Percentiles rank a stretch among this genome's conserved stretches.
Conservation (phyloP, 2,888 invertebrate species). For the Tenthredo notha region DNA sequence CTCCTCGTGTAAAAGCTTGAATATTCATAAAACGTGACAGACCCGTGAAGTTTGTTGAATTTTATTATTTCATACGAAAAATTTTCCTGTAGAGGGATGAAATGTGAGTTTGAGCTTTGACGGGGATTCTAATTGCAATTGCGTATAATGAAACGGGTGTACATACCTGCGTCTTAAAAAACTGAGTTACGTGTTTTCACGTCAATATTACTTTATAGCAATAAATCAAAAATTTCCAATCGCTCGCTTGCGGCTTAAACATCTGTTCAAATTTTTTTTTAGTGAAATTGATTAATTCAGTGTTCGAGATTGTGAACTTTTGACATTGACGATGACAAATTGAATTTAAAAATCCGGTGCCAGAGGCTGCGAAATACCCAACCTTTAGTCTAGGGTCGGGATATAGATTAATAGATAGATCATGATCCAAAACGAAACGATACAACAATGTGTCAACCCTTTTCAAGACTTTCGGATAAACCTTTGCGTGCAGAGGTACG, state of each 20-base stretch:
- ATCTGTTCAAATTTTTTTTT: not conserved
- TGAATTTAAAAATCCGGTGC: slow-evolving; percentile 14
- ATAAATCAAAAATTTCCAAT: not conserved
- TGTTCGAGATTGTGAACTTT: not conserved
- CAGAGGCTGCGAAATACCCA: not conserved
- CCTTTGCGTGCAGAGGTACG: not conserved
- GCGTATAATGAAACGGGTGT: not conserved
- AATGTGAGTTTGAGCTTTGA: not conserved
- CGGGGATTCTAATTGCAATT: not conserved
- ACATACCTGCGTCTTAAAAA: not conserved
- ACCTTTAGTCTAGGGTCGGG: not conserved
- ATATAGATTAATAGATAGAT: slow-evolving; percentile 39
- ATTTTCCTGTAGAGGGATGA: not conserved
- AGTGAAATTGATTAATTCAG: slow-evolving; percentile 29
- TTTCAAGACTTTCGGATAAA: not conserved
- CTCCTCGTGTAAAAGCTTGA: not conserved
- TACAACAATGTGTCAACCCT: not conserved
- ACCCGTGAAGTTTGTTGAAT: not conserved
- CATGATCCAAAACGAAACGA: not conserved
- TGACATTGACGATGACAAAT: slow-evolving; percentile 41
- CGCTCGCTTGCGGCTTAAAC: slow-evolving; percentile 1
- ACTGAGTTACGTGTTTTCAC: not conserved
- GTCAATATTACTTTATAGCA: not conserved
- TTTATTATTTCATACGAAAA: not conserved
- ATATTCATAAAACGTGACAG: not conserved